A percentile compares a stretch with the other conserved stretches of the same genome.
These are phyloP conservation scores for Dusona sp. DNA, from an alignment of 2,888 invertebrate genomes.

Conservation along the genomic window DNA sequence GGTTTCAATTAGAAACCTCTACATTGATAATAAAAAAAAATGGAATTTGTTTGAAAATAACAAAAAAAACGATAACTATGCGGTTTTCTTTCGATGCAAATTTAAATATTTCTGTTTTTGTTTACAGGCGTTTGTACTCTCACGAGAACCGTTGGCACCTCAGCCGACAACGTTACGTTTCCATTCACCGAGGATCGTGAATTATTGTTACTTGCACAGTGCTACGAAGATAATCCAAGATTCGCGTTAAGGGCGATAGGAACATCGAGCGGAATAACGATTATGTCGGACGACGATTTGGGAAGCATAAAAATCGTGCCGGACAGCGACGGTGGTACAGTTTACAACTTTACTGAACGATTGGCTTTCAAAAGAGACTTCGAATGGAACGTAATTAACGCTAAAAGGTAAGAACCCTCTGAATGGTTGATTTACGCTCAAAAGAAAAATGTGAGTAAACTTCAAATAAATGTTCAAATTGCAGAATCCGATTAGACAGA, in stretches of 20 bases:
- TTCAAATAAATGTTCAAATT: conserved; percentile 51
- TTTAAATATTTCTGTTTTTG: conserved; percentile 6
- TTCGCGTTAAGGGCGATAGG: conserved; percentile 77
- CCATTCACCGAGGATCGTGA: conserved; percentile 73
- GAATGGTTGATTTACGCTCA: too few relatives aligned
- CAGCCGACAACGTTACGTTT: conserved; percentile 77
- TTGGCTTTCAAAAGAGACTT: conserved; percentile 77
- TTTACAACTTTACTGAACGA: conserved; percentile 79
- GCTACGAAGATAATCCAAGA: conserved; percentile 80
- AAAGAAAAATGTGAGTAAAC: not conserved
- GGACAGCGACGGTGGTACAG: conserved; percentile 73
- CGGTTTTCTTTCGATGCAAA: conserved; percentile 50
- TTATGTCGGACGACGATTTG: conserved; percentile 78
- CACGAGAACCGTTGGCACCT: conserved; percentile 75
- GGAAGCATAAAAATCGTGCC: conserved; percentile 78
- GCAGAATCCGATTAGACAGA: conserved; percentile 77
- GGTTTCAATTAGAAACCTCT: not conserved
- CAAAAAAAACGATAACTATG: conserved; percentile 69
- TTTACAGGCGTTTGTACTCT: conserved; percentile 79
- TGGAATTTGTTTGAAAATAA: not conserved
- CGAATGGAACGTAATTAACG: conserved; percentile 76
- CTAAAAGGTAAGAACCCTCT: conserved; percentile 82
- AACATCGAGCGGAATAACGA: conserved; percentile 72
- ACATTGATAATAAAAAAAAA: not conserved
- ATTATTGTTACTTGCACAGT: conserved; percentile 80